Conservation (phyloP, 2,888 invertebrate genomes). For the Drosophila niveifrons region DNA sequence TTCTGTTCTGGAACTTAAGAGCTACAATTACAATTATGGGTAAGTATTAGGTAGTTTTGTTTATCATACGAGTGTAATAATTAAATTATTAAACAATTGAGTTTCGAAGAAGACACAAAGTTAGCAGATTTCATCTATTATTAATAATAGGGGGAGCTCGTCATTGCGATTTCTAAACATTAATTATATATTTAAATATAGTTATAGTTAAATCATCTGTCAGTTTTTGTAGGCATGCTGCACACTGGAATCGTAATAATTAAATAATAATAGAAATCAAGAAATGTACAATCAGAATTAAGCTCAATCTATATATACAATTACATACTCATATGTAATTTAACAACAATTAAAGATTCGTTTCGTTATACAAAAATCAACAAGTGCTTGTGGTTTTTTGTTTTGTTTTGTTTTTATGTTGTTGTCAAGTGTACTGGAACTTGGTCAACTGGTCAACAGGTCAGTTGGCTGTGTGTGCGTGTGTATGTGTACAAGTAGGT, state of each 20-base stretch:
- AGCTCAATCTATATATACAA: constrained; percentile 30
- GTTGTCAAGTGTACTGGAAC: constrained; percentile 42
- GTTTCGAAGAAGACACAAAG: constrained; percentile 69
- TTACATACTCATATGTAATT: constrained; percentile 41
- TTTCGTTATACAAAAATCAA: constrained; percentile 39
- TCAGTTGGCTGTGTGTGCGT: constrained; percentile 35
- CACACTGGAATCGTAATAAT: constrained; percentile 42
- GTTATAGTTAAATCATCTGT: constrained; percentile 12
- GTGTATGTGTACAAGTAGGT: constrained; percentile 54
- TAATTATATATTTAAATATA: constrained; percentile 29
- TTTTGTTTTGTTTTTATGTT: neutral
- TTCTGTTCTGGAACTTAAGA: constrained; percentile 45
- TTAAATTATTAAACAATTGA: constrained; percentile 53
- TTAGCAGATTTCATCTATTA: constrained; percentile 73
- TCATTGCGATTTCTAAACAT: constrained; percentile 47
- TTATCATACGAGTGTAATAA: constrained; percentile 42
- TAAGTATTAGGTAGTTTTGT: constrained; percentile 30
- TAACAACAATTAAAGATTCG: constrained; percentile 51
- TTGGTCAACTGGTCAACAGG: constrained; percentile 40
- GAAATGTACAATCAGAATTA: constrained; percentile 43
- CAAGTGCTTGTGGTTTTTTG: constrained; percentile 20
- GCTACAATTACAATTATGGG: constrained; percentile 34
- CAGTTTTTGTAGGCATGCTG: constrained; percentile 30
- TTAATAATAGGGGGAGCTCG: constrained; percentile 46
- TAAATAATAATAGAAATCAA: constrained; percentile 34